Conservation (phyloP, 2,888 invertebrate species). For the Imbricaverruca yamaguchii region DNA sequence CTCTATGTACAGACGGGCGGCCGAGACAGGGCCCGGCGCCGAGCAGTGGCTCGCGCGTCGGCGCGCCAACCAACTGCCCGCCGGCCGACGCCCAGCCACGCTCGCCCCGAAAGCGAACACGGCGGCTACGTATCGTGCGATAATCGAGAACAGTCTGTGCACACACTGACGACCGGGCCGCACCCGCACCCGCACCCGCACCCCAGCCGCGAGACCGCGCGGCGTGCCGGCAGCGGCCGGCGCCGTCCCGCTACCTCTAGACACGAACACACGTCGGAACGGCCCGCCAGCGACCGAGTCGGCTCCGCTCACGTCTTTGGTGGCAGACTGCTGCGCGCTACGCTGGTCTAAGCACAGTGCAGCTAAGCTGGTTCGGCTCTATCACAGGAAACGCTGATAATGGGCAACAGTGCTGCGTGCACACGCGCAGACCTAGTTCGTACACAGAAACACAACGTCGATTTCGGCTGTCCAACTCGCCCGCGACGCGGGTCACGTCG, state of each 20-base stretch:
- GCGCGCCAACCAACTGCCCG: too few species aligned
- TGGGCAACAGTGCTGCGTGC: too few species aligned
- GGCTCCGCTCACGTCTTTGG: background rate
- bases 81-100: too few species aligned
- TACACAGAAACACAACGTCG: constrained; percentile 17
- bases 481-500: too few species aligned
- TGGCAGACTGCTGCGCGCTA: background rate
- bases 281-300: too few species aligned
- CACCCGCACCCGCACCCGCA: background rate
- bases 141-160: background rate
- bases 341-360: background rate
- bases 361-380: constrained; percentile 8
- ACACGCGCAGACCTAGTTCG: background rate
- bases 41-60: too few species aligned
- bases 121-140: too few species aligned
- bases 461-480: background rate
- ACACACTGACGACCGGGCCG: background rate
- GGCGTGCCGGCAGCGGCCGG: background rate
- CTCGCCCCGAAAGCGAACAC: too few species aligned
- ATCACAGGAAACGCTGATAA: constrained; percentile 11
- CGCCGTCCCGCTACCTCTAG: too few species aligned
- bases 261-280: too few species aligned
- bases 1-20: background rate
- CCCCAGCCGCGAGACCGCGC: background rate
- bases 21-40: too few species aligned